Conservation (phyloP, 92 coral and sea anemone species). For the Siderastrea radians region DNA sequence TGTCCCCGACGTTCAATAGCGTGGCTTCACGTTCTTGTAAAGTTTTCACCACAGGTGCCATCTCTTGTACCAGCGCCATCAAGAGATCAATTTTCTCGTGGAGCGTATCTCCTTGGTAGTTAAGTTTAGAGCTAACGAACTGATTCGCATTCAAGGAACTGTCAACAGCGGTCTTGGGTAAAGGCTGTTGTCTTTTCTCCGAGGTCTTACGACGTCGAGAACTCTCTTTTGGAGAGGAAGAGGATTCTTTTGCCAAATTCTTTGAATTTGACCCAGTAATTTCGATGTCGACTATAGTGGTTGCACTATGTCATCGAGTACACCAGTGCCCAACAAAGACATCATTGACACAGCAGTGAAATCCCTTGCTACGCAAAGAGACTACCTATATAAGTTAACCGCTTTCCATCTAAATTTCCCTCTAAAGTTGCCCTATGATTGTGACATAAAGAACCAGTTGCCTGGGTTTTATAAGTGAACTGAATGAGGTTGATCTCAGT, state of each 20-base stretch:
- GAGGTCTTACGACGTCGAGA: background rate
- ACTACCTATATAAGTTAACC: background rate
- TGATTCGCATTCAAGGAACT: slow-evolving; percentile 21
- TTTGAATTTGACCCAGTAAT: slow-evolving; percentile 22
- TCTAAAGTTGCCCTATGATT: too few relatives aligned
- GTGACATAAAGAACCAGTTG: too few relatives aligned
- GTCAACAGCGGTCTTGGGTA: background rate
- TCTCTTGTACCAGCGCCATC: slow-evolving; percentile 30
- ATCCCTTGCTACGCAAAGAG: slow-evolving; percentile 11
- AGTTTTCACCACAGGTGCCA: slow-evolving; percentile 48
- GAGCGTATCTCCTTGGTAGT: slow-evolving; percentile 7
- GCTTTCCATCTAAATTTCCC: slow-evolving; percentile 11
- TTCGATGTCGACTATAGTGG: slow-evolving; percentile 17
- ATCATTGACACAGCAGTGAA: background rate
- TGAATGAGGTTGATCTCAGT: too few relatives aligned
- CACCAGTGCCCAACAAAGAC: slow-evolving; percentile 36
- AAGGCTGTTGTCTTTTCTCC: background rate
- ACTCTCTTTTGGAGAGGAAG: slow-evolving; percentile 11
- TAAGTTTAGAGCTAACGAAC: background rate
- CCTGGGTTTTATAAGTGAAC: too few relatives aligned
- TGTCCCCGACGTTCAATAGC: slow-evolving; percentile 25
- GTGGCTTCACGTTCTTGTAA: slow-evolving; percentile 43
- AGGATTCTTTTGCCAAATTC: slow-evolving; percentile 26
- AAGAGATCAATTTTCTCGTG: slow-evolving; percentile 32
- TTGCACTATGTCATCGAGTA: slow-evolving; percentile 19